Percentiles rank a stretch among this genome's conserved stretches.
Evolutionary conservation across 2,888 invertebrate species (phyloP).

Genomic region (Oscheius onirici): DNA sequence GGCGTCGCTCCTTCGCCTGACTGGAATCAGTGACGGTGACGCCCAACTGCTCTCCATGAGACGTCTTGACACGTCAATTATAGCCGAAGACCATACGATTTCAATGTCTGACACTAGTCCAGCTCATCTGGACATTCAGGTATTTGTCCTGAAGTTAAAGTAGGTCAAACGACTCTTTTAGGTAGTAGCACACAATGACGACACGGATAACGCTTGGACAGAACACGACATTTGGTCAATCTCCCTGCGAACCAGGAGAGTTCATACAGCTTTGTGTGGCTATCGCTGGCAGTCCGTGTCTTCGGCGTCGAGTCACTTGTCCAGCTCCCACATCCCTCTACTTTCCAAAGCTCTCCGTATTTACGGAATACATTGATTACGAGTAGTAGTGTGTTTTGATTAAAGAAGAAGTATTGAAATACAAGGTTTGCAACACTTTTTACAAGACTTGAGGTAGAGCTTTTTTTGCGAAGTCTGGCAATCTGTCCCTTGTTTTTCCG

Average conservation of each 20-base stretch:
- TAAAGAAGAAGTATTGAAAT: no score
- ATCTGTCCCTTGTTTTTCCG: no score
- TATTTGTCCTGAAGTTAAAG: background rate
- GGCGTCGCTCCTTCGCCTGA: constrained; percentile 43
- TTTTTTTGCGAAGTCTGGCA: no score
- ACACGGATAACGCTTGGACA: constrained; percentile 70
- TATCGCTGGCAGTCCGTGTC: constrained; percentile 23
- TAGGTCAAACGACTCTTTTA: background rate
- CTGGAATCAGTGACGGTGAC: constrained; percentile 51
- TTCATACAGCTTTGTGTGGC: background rate
- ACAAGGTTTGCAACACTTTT: no score
- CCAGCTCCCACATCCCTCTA: background rate
- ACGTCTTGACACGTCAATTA: constrained; percentile 45
- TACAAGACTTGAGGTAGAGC: no score
- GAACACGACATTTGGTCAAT: constrained; percentile 64
- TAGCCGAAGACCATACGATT: constrained; percentile 36
- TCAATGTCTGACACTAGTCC: constrained; percentile 44
- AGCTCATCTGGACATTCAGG: constrained; percentile 39
- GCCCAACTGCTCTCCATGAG: constrained; percentile 53
- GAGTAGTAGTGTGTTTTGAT: background rate
- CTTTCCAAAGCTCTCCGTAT: constrained; percentile 15
- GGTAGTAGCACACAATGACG: constrained; percentile 50
- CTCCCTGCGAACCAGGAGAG: constrained; percentile 34
- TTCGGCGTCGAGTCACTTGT: constrained; percentile 2
- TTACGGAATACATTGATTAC: constrained; percentile 26